Percentiles rank a stretch among this genome's conserved stretches.
phyloP scores from a whole-genome alignment of 2,888 invertebrate species.

The Strigamia maritima region DNA sequence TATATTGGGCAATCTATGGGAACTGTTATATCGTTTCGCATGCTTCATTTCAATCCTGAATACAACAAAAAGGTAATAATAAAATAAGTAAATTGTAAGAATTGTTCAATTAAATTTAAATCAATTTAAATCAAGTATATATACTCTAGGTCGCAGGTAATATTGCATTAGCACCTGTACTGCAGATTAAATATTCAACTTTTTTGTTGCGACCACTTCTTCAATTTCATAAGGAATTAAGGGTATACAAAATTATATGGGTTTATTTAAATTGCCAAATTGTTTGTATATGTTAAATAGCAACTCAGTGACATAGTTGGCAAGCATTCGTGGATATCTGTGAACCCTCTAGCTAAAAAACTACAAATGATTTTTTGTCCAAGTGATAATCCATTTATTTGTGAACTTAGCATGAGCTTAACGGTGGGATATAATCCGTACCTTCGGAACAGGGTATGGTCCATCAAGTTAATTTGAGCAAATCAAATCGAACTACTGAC shows the following conservation, averaged over 20 bases:
- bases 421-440: not conserved
- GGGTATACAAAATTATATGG: no score
- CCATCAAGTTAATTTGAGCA: no score
- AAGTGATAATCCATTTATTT: not conserved
- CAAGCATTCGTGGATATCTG: not conserved
- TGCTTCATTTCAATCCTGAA: not conserved
- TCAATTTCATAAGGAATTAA: not conserved
- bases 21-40: not conserved
- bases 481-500: not conserved
- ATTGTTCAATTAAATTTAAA: no score
- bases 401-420: not conserved
- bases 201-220: not conserved
- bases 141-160: not conserved
- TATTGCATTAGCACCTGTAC: not conserved
- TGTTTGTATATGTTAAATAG: no score
- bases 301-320: not conserved
- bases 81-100: no score
- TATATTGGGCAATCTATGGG: not conserved
- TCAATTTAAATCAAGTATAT: no score
- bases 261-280: no score
- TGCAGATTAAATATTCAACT: not conserved
- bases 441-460: not conserved
- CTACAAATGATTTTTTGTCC: not conserved
- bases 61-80: not conserved
- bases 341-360: not conserved